A percentile compares a stretch with the other conserved stretches of the same genome.
Evolutionary conservation across 2,888 invertebrate species (phyloP).

Genomic region (Watsonalla binaria): DNA sequence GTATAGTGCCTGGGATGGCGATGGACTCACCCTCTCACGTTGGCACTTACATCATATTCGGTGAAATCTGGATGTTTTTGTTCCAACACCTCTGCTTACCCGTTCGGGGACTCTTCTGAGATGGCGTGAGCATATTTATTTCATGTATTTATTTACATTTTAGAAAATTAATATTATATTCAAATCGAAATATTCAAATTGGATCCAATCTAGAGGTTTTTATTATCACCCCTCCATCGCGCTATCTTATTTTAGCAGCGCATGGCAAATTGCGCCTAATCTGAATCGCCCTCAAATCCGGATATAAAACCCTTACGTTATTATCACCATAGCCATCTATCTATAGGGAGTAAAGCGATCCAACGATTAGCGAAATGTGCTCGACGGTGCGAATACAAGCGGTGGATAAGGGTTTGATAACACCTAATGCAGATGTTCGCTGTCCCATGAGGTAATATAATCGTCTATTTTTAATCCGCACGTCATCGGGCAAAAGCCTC

Average conservation of each 20-base stretch:
- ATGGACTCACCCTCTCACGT: too few relatives aligned
- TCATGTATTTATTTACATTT: too few relatives aligned
- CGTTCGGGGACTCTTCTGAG: too few relatives aligned
- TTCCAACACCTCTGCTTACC: too few relatives aligned
- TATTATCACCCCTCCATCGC: conserved; percentile 25
- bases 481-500: too few relatives aligned
- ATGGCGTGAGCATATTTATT: too few relatives aligned
- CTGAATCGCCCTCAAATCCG: conserved; percentile 53
- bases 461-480: too few relatives aligned
- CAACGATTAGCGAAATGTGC: conserved; percentile 62
- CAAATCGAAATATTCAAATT: conserved; percentile 3
- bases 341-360: conserved; percentile 56
- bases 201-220: conserved; percentile 11
- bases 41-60: too few relatives aligned
- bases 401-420: conserved; percentile 52
- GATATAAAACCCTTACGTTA: conserved; percentile 56
- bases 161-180: conserved; percentile 4
- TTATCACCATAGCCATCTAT: conserved; percentile 60
- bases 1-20: too few relatives aligned
- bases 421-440: conserved; percentile 33
- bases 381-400: conserved; percentile 54
- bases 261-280: conserved; percentile 67
- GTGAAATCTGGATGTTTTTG: too few relatives aligned
- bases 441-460: conserved; percentile 13
- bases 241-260: conserved; percentile 47